phyloP scores from a whole-genome alignment of 2,888 invertebrate species.

The Agrotis puta region DNA sequence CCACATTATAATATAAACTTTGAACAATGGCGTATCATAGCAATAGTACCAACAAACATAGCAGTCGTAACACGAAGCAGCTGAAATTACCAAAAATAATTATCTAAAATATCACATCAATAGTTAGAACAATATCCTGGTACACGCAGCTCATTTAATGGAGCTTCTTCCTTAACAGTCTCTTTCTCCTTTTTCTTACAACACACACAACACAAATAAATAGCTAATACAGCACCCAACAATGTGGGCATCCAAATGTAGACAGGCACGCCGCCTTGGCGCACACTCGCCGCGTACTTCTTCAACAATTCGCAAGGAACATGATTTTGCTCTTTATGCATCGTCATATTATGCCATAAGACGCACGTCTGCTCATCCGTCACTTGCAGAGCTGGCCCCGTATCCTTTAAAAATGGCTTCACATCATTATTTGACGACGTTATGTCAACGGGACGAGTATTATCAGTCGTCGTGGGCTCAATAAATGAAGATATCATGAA shows the following conservation, averaged over 20 bases:
- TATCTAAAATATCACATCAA: constrained; percentile 32
- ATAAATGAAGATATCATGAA: constrained; percentile 86
- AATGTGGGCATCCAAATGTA: constrained; percentile 85
- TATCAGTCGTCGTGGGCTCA: constrained; percentile 68
- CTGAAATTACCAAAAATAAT: constrained; percentile 10
- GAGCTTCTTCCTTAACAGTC: constrained; percentile 72
- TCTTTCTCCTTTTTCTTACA: constrained; percentile 75
- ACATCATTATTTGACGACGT: constrained; percentile 79
- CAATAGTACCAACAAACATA: background rate
- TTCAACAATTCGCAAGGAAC: constrained; percentile 83
- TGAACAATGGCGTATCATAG: constrained; percentile 8
- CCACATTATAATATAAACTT: constrained; percentile 13
- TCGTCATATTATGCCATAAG: constrained; percentile 83
- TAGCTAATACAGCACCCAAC: constrained; percentile 73
- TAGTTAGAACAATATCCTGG: constrained; percentile 77
- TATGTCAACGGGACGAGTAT: constrained; percentile 77
- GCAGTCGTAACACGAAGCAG: constrained; percentile 13
- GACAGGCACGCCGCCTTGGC: constrained; percentile 80
- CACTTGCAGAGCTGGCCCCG: constrained; percentile 74
- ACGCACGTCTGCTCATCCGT: constrained; percentile 81
- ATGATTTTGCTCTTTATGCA: constrained; percentile 73
- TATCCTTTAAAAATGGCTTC: constrained; percentile 73
- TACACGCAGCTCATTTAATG: constrained; percentile 73
- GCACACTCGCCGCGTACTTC: constrained; percentile 83
- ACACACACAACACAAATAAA: constrained; percentile 79